Evolutionary conservation across 2,113 vertebrate genomes (phyloP).

Genomic region (Bujurquina vittata): DNA sequence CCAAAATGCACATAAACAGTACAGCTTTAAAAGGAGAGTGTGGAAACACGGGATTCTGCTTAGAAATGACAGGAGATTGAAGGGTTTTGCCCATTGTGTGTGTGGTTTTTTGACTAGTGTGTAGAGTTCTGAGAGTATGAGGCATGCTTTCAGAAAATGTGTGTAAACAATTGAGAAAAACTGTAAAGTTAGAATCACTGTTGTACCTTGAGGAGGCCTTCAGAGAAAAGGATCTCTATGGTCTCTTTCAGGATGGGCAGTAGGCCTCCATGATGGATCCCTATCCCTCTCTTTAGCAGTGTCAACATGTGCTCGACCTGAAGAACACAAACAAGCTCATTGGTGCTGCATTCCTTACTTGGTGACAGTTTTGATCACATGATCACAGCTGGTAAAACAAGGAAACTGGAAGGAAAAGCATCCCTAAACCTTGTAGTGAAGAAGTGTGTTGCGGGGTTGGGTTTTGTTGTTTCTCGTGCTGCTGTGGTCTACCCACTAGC

Average conservation of each 20-base stretch:
- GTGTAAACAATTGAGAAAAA: too few relatives aligned
- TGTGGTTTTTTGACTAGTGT: too few relatives aligned
- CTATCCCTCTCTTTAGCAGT: conserved; percentile 94
- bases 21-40: too few relatives aligned
- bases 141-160: too few relatives aligned
- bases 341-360: not conserved
- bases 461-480: not conserved
- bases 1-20: too few relatives aligned
- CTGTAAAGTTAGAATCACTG: not conserved
- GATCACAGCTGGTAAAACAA: not conserved
- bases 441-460: conserved; percentile 6
- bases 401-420: not conserved
- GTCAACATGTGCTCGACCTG: conserved; percentile 87
- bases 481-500: conserved; percentile 15
- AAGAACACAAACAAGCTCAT: not conserved
- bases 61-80: too few relatives aligned
- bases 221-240: conserved; percentile 98
- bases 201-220: conserved; percentile 93
- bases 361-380: not conserved
- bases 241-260: conserved; percentile 99
- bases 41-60: too few relatives aligned
- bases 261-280: conserved; percentile 96
- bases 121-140: too few relatives aligned
- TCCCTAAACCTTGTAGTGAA: not conserved
- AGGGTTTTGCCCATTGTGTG: too few relatives aligned